A percentile compares a stretch with the other conserved stretches of the same genome.
These are phyloP conservation scores for Bugulina stolonifera DNA, from an alignment of 2,888 invertebrate genomes.

Conservation along the genomic window DNA sequence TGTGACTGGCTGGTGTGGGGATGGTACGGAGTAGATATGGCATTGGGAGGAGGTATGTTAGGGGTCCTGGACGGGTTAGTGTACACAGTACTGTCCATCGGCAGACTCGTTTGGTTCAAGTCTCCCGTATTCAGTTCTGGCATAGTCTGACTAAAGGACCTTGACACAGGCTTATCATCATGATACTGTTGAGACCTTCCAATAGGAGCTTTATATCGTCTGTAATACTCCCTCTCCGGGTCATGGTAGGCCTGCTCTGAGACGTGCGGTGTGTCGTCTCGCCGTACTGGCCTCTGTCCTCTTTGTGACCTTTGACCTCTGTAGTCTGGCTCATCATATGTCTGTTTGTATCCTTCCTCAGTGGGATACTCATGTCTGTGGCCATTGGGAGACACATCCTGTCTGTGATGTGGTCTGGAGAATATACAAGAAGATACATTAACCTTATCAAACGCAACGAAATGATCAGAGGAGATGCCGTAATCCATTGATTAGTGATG, in stretches of 20 bases:
- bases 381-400: too few relatives aligned
- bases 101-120: background rate
- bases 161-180: background rate
- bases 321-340: background rate
- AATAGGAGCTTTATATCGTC: background rate
- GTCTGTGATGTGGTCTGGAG: too few relatives aligned
- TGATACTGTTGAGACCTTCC: background rate
- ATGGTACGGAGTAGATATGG: slow-evolving; percentile 12
- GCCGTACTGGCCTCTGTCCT: background rate
- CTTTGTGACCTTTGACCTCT: background rate
- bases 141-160: slow-evolving; percentile 15
- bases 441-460: too few relatives aligned
- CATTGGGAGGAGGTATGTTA: slow-evolving; percentile 16
- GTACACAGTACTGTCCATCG: slow-evolving; percentile 10
- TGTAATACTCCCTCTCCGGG: slow-evolving; percentile 16
- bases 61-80: background rate
- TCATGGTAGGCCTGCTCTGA: background rate
- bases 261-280: background rate
- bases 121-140: slow-evolving; percentile 19
- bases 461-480: too few relatives aligned
- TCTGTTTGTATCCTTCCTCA: background rate
- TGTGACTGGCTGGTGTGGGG: background rate
- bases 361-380: too few relatives aligned
- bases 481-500: too few relatives aligned
- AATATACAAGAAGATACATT: too few relatives aligned